Evolutionary conservation across 2,113 vertebrate species (phyloP).

Genomic region (Callionymus lyra): DNA sequence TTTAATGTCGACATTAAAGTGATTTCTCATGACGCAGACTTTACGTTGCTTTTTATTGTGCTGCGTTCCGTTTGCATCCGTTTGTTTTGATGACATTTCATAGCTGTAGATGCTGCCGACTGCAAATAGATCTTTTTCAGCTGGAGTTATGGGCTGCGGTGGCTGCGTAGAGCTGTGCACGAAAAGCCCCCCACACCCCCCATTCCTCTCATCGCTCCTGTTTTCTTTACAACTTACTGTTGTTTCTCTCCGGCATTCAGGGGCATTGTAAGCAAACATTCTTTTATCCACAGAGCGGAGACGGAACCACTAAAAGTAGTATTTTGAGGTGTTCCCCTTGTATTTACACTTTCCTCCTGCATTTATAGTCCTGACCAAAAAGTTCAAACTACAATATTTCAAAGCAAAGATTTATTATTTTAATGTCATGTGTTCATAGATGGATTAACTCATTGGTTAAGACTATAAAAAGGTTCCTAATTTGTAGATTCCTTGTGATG

Average conservation of each 20-base stretch:
- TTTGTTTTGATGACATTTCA: constrained; percentile 22
- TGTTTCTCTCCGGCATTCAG: constrained; percentile 30
- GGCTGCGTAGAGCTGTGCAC: constrained; percentile 53
- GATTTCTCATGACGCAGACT: constrained; percentile 33
- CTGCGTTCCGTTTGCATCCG: constrained; percentile 19
- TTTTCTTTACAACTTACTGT: constrained; percentile 18
- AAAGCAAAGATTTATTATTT: no score
- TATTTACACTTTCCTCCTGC: no score
- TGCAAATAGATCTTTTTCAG: constrained; percentile 55
- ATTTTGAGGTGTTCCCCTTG: no score
- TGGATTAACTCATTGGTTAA: no score
- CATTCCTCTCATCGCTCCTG: constrained; percentile 31
- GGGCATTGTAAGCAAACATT: constrained; percentile 31
- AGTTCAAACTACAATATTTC: no score
- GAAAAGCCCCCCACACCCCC: no score
- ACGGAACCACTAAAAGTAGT: constrained; percentile 10
- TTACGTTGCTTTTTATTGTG: constrained; percentile 15
- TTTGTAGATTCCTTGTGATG: no score
- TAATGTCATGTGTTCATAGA: no score
- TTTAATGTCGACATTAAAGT: constrained; percentile 32
- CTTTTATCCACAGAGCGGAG: constrained; percentile 29
- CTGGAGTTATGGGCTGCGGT: constrained; percentile 51
- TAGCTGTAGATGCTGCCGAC: constrained; percentile 27
- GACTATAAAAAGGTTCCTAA: no score
- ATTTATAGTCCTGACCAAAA: no score